Evolutionary conservation across 2,113 vertebrate species (phyloP), one percentile per base, ranked within the genome.

Genomic region (Recurvirostra avosetta): DNA sequence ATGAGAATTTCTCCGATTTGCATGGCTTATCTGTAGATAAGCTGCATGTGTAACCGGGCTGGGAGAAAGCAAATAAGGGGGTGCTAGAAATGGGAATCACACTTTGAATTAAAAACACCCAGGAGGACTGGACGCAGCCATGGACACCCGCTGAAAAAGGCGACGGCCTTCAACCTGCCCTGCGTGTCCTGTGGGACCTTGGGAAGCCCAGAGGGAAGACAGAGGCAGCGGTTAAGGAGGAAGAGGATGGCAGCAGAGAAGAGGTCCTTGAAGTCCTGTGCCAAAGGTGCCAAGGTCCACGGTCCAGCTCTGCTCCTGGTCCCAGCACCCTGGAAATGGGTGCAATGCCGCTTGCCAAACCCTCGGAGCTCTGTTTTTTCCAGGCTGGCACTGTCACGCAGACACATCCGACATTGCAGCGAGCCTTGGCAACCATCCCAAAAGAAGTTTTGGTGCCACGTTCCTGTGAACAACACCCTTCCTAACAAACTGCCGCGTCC

Each of bases 321-420:
- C 45, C 3, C 22, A 5, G 55, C 0, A 2, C 70, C 13, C 1
- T 36, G n/a, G 83, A 77, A 58, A 77, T 8, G 0, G 3, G 16
- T n/a, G 47, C 27, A 12, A 16, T 0, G 8, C 20, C 47, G 2
- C 65, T 12, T 43, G 6, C 52, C 84, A 40, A 36, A 55, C 40
- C 58, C 65, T 34, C 0, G 0, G 53, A 32, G 56, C 70, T 52
- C 26, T 40, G 36, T 16, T 41, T 26, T n/a, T 20, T 17, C 86
- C 83, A 58, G 50, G 10, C 67, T 16, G 75, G 49, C 3, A 0
- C 40, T 32, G 61, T 19, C 70, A 21, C 65, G 1, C 8, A 40
- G 62, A 40, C 43, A 27, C 61, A 47, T 3, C 70, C 27, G 19
- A 16, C 45, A 4, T 4, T 8, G 10, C 63, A 8, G 9, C 27